These are phyloP conservation scores for Anthonomus grandis DNA, from an alignment of 1,140 invertebrate species.

Conservation along the genomic window DNA sequence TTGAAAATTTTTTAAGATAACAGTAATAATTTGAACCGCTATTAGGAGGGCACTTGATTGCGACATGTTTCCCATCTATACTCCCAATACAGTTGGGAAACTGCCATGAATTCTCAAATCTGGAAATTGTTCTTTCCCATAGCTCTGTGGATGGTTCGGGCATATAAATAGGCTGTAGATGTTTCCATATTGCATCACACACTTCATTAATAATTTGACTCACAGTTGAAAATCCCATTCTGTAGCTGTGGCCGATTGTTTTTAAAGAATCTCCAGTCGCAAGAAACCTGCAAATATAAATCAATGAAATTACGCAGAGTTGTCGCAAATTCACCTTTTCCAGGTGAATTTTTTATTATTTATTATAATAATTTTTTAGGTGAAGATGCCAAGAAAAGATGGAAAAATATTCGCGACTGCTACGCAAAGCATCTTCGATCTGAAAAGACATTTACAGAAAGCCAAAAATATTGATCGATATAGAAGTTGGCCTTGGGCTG, in stretches of 20 bases:
- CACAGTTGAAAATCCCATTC: conserved; percentile 15
- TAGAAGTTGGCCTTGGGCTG: neutral
- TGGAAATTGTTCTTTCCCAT: conserved; percentile 34
- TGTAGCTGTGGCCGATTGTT: conserved; percentile 17
- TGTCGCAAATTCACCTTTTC: too few species aligned
- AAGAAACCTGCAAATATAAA: conserved; percentile 17
- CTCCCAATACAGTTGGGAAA: conserved; percentile 46
- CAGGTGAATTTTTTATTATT: too few species aligned
- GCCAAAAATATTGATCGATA: conserved; percentile 1
- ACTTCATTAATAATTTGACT: conserved; percentile 13
- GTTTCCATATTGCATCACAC: neutral
- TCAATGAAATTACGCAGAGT: too few species aligned
- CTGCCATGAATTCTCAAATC: too few species aligned
- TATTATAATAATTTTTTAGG: too few species aligned
- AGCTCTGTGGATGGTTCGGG: conserved; percentile 27
- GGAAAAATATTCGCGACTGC: conserved; percentile 9
- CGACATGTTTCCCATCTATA: conserved; percentile 51
- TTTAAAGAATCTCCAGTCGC: conserved; percentile 20
- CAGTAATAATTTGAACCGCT: conserved; percentile 46
- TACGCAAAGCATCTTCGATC: conserved; percentile 3
- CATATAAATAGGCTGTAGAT: conserved; percentile 16
- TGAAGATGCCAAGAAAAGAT: conserved; percentile 9
- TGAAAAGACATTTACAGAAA: too few species aligned
- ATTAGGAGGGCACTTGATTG: conserved; percentile 42
- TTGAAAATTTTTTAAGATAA: conserved; percentile 48